A percentile compares a stretch with the other conserved stretches of the same genome.
phyloP scores from a whole-genome alignment of 2,113 vertebrate species.

The Myrmophylax atrothorax region DNA sequence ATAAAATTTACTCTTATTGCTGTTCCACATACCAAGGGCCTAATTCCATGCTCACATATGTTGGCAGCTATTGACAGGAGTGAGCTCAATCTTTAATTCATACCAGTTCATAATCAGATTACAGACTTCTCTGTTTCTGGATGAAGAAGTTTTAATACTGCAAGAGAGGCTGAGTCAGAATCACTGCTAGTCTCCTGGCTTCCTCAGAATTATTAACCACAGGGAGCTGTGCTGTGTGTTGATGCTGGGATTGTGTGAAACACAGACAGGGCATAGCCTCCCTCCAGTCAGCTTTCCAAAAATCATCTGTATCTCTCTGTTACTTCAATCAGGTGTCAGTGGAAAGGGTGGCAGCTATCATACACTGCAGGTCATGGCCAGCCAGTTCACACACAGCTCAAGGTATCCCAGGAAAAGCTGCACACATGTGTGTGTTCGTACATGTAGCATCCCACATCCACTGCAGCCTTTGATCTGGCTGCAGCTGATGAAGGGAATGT shows the following conservation, averaged over 20 bases:
- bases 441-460: rapidly evolving
- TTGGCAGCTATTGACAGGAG: background rate
- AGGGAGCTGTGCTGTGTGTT: rapidly evolving
- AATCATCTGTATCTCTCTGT: background rate
- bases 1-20: background rate
- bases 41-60: background rate
- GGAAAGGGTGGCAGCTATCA: background rate
- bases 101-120: background rate
- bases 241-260: background rate
- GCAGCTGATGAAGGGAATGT: background rate
- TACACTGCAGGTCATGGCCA: background rate
- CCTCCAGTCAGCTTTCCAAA: background rate
- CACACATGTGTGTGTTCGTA: rapidly evolving
- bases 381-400: background rate
- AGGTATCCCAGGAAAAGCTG: background rate
- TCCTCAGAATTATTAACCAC: background rate
- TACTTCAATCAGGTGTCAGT: background rate
- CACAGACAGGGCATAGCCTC: background rate
- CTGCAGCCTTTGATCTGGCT: background rate
- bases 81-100: background rate
- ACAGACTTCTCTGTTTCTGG: background rate
- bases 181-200: background rate
- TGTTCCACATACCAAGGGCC: background rate
- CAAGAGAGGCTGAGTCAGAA: background rate
- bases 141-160: background rate